Base-by-base conservation (phyloP, 2,888 invertebrate species). In the Drosophila neonasuta region DNA sequence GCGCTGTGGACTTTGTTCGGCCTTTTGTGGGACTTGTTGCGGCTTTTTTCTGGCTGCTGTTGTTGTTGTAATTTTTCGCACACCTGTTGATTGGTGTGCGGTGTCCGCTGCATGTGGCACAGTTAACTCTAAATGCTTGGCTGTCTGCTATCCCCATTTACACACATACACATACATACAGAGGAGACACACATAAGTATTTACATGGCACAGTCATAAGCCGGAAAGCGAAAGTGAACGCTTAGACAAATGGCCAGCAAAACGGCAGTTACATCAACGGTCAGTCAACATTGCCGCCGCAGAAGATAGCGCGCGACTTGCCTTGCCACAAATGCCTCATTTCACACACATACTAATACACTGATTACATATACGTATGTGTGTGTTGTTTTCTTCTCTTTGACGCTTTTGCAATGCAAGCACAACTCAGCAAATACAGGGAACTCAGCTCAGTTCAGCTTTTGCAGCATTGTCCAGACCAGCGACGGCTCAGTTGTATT, bases 211-310 rank as follows among this genome's bases (percentile, higher is more conserved):
- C 59, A 39, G 49, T 62, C 55, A 73, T 63, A 60, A 65, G 65
- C 64, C 68, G 68, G 86, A 85, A 83, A 83, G 83, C 83, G 87
- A 83, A 83, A 83, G 87, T 83, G 71, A 71, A 77, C 64, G 68
- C 67, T 65, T 79, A 67, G 68, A 71, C 68, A 77, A 82, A 82
- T 77, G 86, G 64, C 74, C 60, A 70, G 52, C 64, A 42, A 51
- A 39, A 50, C 44, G 67, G 57, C 63, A 62, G 73, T 80, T 86
- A 80, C 86, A 80, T 80, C 80, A 80, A 82, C 60, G 58, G 77
- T 59, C 77, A 74, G 77, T 59, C 77, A 74, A 68, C 68, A 74
- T 55, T 60, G 77, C 61, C 56, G 68, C 76, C 24, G 6, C 24
- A 71, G 68, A 68, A 72, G 68, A 60, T 13, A 60, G 39, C 55